Conservation (phyloP, 2,113 vertebrate species). For the Mellivora capensis region DNA sequence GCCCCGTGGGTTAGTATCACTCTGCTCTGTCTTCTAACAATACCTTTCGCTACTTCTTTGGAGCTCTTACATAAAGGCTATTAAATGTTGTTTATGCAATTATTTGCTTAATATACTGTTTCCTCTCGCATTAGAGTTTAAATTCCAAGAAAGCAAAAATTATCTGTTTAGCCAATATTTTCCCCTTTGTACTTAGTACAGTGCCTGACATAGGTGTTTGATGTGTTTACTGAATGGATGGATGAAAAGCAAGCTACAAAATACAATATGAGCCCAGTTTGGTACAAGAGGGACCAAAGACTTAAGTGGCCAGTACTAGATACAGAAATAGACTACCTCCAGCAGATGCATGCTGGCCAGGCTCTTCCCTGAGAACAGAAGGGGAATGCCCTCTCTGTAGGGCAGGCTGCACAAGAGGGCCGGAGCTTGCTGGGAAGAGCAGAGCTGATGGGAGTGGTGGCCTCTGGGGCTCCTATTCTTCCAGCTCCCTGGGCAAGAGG, state of each 20-base stretch:
- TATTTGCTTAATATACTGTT: not conserved
- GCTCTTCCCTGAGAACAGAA: not conserved
- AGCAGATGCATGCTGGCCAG: not conserved
- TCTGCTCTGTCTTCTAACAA: not conserved
- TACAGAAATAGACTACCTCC: not conserved
- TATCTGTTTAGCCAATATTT: not conserved
- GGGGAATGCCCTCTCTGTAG: accelerated
- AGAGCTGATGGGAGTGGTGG: too few relatives aligned
- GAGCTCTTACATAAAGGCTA: not conserved
- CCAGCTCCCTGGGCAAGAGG: not conserved
- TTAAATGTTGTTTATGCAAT: not conserved
- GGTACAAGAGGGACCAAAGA: not conserved
- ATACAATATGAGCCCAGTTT: not conserved
- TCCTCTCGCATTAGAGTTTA: not conserved
- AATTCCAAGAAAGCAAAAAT: not conserved
- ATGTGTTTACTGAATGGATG: not conserved
- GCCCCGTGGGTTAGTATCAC: not conserved
- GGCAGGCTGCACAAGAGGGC: accelerated
- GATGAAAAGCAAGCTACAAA: not conserved
- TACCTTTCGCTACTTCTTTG: not conserved
- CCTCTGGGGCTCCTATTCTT: not conserved
- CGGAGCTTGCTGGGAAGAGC: not conserved
- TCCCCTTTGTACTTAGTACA: not conserved
- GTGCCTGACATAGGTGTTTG: not conserved
- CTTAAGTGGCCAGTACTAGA: not conserved